These are phyloP conservation scores for Grallaria varia DNA, from an alignment of 2,113 vertebrate genomes.

Conservation along the genomic window DNA sequence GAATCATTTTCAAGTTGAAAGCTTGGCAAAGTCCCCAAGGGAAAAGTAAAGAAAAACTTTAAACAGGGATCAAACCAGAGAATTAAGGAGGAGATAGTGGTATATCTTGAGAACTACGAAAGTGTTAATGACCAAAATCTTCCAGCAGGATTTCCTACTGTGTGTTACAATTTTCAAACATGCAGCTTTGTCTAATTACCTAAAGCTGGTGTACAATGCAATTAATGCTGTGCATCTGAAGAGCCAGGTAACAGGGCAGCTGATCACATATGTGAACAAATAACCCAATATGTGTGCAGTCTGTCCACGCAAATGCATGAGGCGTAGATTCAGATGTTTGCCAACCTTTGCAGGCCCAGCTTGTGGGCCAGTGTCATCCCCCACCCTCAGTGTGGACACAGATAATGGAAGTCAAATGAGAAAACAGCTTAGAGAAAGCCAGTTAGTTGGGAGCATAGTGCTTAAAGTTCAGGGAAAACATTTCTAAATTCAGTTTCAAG, in stretches of 20 bases:
- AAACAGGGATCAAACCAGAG: background rate
- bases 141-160: slow-evolving; percentile 12
- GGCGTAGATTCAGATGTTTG: background rate
- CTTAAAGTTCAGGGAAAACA: background rate
- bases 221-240: background rate
- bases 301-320: background rate
- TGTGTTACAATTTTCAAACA: background rate
- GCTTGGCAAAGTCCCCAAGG: background rate
- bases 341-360: background rate
- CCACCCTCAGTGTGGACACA: background rate
- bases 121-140: background rate
- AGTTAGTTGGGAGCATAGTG: background rate
- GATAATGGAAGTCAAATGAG: background rate
- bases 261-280: background rate
- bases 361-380: background rate
- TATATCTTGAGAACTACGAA: background rate
- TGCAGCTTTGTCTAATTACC: slow-evolving; percentile 1
- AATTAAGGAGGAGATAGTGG: background rate
- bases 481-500: slow-evolving; percentile 32
- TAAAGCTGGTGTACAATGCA: background rate
- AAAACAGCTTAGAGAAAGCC: background rate
- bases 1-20: background rate
- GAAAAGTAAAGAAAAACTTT: background rate
- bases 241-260: background rate
- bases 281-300: background rate